phyloP scores from a whole-genome alignment of 2,888 invertebrate genomes.

The Acrobasis consociella region DNA sequence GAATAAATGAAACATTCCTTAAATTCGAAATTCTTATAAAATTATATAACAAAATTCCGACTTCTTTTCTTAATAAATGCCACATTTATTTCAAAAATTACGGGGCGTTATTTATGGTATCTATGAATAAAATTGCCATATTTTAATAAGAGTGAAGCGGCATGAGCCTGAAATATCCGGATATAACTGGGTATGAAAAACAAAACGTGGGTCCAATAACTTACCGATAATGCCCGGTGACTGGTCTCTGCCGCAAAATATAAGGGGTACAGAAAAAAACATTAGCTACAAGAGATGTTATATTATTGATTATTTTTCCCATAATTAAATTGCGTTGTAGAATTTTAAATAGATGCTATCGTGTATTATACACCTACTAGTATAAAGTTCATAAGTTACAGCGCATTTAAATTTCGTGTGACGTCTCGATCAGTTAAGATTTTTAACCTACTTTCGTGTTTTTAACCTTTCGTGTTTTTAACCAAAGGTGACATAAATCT shows the following conservation, averaged over 20 bases:
- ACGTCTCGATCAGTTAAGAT: no score
- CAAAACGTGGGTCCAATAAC: constrained; percentile 52
- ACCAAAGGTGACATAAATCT: no score
- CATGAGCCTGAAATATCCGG: constrained; percentile 28
- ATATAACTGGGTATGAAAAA: constrained; percentile 39
- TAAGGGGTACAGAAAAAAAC: not conserved
- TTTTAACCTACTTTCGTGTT: no score
- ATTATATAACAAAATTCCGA: not conserved
- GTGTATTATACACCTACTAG: no score
- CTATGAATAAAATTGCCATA: constrained; percentile 21
- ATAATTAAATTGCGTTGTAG: no score
- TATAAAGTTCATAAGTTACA: no score
- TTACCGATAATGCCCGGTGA: constrained; percentile 50
- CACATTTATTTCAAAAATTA: constrained; percentile 10
- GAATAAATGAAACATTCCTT: no score
- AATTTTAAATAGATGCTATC: no score
- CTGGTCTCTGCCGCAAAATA: constrained; percentile 23
- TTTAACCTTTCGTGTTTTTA: no score
- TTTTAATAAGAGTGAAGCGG: constrained; percentile 21
- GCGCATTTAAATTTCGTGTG: no score
- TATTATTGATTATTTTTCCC: no score
- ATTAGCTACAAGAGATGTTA: not conserved
- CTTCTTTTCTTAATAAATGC: not conserved
- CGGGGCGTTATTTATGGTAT: not conserved
- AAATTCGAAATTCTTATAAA: not conserved